Evolutionary conservation across 2,113 vertebrate species (phyloP), one percentile per base, ranked within the genome.

Genomic region (Chamaetylas fuelleborni): DNA sequence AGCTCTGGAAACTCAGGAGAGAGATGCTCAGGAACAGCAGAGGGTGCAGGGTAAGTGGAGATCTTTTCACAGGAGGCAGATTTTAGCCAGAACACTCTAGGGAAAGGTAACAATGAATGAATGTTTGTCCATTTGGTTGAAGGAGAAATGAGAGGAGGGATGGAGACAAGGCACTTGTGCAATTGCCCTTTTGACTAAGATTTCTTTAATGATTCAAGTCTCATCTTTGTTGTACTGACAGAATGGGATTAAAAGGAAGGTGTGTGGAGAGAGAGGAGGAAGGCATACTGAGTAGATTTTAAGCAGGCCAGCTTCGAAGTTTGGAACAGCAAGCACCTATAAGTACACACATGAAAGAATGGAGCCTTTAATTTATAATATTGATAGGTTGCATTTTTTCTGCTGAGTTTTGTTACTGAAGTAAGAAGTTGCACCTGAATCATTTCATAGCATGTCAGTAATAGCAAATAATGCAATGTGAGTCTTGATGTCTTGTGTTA

Each of bases 21-120:
- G 57, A 28, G 12, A 8, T 3, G 12, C 17, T 43, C 28, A 0
- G 33, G 15, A 66, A 1, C 5, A 61, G 34, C 1, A 6, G 16
- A 61, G 19, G 10, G 6, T 31, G 6, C 20, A 53, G n/a, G 25
- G 33, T 23, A 19, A 12, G 33, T 9, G 19, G 10, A 60, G 29
- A 19, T 19, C 7, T 24, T 56, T 42, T 9, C 36, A 25, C 9
- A 48, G 25, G 29, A 38, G 23, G 8, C 9, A 28, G 43, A 31
- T 51, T 65, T 83, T 38, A 64, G 23, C 33, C 33, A 66, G 65
- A 57, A 34, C 15, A 18, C 36, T 65, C 24, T 11, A 36, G 69
- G 58, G 34, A 60, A 83, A 77, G 29, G 12, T 26, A 16, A 5
- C 25, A n/a, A 1, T 9, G 7, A 22, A 31, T 5, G 18, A 17